Conservation (phyloP, 2,888 invertebrate species). For the Hypercompe scribonia region DNA sequence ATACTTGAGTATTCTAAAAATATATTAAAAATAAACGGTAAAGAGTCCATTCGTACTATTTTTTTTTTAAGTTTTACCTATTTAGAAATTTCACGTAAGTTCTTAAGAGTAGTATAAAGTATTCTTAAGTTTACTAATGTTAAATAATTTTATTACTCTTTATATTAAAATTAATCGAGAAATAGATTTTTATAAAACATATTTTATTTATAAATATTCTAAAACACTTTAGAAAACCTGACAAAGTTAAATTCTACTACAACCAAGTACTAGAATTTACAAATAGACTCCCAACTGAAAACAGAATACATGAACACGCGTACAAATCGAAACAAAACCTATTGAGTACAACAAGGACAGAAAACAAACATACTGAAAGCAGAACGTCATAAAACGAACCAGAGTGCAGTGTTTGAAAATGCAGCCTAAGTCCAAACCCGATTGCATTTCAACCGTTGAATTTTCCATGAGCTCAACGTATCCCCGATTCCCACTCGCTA, state of each 20-base stretch:
- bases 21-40: no score
- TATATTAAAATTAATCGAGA: no score
- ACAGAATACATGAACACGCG: conserved; percentile 13
- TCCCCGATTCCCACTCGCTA: conserved; percentile 67
- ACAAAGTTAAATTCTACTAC: not conserved
- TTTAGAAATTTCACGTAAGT: no score
- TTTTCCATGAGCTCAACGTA: conserved; percentile 71
- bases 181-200: no score
- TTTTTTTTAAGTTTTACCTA: no score
- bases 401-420: conserved; percentile 67
- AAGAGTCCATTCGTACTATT: no score
- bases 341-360: conserved; percentile 37
- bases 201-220: no score
- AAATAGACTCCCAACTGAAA: conserved; percentile 13
- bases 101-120: no score
- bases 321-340: conserved; percentile 29
- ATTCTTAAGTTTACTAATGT: no score
- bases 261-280: conserved; percentile 19
- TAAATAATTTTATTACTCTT: no score
- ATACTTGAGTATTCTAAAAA: not conserved
- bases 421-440: conserved; percentile 73
- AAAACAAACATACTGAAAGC: conserved; percentile 61
- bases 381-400: conserved; percentile 57
- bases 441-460: conserved; percentile 83
- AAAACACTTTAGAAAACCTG: not conserved